Conservation (phyloP, 2,797 vertebrate genomes). For the Aphelocoma californica region DNA sequence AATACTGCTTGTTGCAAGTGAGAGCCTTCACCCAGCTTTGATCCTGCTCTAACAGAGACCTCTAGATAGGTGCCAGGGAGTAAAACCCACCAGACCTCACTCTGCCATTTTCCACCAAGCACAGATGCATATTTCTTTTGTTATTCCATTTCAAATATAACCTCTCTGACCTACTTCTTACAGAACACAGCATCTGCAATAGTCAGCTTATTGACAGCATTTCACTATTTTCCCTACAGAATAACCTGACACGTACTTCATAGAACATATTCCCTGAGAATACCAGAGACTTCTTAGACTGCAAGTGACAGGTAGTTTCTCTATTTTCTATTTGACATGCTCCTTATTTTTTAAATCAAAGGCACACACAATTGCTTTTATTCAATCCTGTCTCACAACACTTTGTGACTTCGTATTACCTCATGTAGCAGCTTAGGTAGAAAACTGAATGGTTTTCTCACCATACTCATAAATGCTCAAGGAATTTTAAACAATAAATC, state of each 20-base stretch:
- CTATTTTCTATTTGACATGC: background rate
- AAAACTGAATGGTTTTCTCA: background rate
- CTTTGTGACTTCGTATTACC: background rate
- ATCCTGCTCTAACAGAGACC: background rate
- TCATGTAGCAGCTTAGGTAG: background rate
- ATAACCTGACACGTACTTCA: background rate
- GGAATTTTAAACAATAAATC: background rate
- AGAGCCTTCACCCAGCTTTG: background rate
- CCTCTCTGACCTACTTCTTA: slow-evolving; percentile 1
- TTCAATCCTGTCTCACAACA: background rate
- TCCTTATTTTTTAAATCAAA: background rate
- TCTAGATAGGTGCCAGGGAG: background rate
- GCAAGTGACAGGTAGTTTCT: background rate
- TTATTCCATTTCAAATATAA: slow-evolving; percentile 25
- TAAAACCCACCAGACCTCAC: background rate
- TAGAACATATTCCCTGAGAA: background rate
- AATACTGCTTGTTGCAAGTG: background rate
- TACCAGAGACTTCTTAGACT: background rate
- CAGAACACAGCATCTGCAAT: background rate
- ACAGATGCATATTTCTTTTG: background rate
- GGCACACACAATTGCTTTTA: background rate
- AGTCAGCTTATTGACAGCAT: background rate
- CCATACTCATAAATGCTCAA: background rate
- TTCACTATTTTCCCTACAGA: background rate
- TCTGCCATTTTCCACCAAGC: background rate